These are phyloP conservation scores for Pangasius sanitwongsei DNA, from an alignment of 2,797 vertebrate species.

Conservation along the genomic window DNA sequence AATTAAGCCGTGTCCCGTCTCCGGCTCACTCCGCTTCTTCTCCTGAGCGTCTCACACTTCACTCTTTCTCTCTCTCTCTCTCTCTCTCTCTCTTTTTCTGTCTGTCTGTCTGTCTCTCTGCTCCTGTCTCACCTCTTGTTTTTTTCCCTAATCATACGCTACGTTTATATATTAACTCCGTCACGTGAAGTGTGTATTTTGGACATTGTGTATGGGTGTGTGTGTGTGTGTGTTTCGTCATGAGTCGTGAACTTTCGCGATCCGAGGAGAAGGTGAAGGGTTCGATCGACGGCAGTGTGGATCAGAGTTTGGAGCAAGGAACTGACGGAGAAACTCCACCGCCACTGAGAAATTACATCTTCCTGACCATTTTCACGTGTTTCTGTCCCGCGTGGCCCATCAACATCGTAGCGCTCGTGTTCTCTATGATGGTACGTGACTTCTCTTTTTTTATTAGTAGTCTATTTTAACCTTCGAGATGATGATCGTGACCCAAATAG, in stretches of 20 bases:
- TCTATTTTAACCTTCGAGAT: background rate
- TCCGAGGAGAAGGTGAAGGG: constrained; percentile 55
- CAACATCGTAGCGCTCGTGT: constrained; percentile 85
- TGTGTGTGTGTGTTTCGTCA: constrained; percentile 20
- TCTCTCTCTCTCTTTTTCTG: constrained; percentile 35
- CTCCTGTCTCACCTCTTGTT: constrained; percentile 9
- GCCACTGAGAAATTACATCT: constrained; percentile 77
- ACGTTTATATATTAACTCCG: background rate
- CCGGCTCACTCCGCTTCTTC: constrained; percentile 47
- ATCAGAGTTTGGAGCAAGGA: constrained; percentile 50
- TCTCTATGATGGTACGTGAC: constrained; percentile 79
- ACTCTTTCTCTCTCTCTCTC: constrained; percentile 44
- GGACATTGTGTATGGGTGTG: constrained; percentile 27
- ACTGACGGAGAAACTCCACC: constrained; percentile 64
- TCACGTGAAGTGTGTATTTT: background rate
- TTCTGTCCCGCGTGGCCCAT: constrained; percentile 86
- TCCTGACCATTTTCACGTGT: constrained; percentile 82
- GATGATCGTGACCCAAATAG: background rate
- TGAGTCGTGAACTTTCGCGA: constrained; percentile 52
- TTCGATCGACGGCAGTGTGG: constrained; percentile 49
- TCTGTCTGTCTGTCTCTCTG: constrained; percentile 15
- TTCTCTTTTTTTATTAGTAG: too few relatives aligned
- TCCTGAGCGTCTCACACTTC: constrained; percentile 39
- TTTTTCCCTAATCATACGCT: background rate
- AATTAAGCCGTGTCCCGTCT: constrained; percentile 57